Base-by-base conservation (phyloP, 2,888 invertebrate species). In the Gonocerus acuteangulatus region DNA sequence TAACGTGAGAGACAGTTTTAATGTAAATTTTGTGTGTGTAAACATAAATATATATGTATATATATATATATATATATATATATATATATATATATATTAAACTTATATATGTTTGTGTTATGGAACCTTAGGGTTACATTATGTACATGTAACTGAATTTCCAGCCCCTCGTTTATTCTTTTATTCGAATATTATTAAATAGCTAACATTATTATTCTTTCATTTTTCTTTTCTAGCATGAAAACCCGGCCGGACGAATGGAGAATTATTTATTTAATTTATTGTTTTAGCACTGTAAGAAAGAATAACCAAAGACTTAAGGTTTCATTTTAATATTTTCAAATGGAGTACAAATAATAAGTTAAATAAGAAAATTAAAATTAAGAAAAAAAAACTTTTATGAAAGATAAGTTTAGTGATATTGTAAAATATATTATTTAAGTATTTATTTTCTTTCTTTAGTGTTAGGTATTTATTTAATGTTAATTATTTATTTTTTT, bases 261-360 rank as follows among this genome's bases (percentile, higher is more conserved):
- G 23, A 62, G 15, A 45, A 13, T 18, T 60, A 62, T 52, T 34
- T 39, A 52, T 52, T 52, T 52, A 39, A 52, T 52, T 52, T 52
- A 52, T 52, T 52, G 52, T 11, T 22, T 52, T 39, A 52, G 52
- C 56, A 48, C 22, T 27, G 57, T 57, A n/a, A 64, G 58, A 48
- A 49, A 51, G 48, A 48, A 45, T 60, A 62, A 66, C 63, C 66
- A 66, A 66, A 66, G 66, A 66, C 64, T 66, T 64, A 66, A 64
- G 64, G 62, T 64, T 66, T 64, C 66, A 66, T 54, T 64, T n/a
- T 52, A 65, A 67, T 64, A 65, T 65, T 67, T 67, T 65, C 65
- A 66, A 67, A 67, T 58, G 51, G 61, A 61, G 62, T 63, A 61
- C 62, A 65, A 58, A 48, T 49, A 11, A 56, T 39, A 39, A 39